Evolutionary conservation across 1,140 invertebrate species (phyloP), one percentile per base, ranked within the genome.

Genomic region (Atta colombica): DNA sequence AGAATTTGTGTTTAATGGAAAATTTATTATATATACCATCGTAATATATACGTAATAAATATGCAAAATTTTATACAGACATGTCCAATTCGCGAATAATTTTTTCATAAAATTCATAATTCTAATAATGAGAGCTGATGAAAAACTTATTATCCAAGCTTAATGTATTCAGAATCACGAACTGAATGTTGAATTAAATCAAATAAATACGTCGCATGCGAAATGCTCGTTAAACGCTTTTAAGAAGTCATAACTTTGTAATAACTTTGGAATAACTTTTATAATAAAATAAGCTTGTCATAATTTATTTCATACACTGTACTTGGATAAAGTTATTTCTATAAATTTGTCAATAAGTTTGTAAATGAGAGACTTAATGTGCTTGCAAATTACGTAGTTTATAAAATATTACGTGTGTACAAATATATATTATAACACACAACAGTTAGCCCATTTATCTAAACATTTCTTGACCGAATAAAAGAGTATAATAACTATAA

Each of bases 171-270:
- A 69, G 28, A 69, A 87, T 82, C 88, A 87, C 88, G 85, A 51
- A 45, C 61, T 21, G 2, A 49, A 35, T 87, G 84, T 66, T 45
- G 39, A 45, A 39, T 39, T 39, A 39, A 77, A 77, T 90, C 85
- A 90, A 92, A 91, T 90, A 92, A 90, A 91, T 82, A 88, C 84
- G 88, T 91, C 89, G 90, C 86, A 86, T 82, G 74, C 82, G 58
- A 84, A 71, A 39, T 39, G 72, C 81, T 90, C 85, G 85, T 91
- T 92, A 87, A 89, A 88, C 85, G 77, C 71, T 60, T 86, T 86
- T 89, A 88, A 85, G 75, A 81, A 77, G 49, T 66, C 81, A 78
- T 85, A 84, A 91, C 80, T 87, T 92, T 90, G 87, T 78, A 77
- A 65, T 55, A 39, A 72, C 81, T 88, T 60, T 39, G 61, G 66